A percentile compares a stretch with the other conserved stretches of the same genome.
Evolutionary conservation across 2,797 vertebrate species (phyloP).

Genomic region (Acrocephalus scirpaceus): DNA sequence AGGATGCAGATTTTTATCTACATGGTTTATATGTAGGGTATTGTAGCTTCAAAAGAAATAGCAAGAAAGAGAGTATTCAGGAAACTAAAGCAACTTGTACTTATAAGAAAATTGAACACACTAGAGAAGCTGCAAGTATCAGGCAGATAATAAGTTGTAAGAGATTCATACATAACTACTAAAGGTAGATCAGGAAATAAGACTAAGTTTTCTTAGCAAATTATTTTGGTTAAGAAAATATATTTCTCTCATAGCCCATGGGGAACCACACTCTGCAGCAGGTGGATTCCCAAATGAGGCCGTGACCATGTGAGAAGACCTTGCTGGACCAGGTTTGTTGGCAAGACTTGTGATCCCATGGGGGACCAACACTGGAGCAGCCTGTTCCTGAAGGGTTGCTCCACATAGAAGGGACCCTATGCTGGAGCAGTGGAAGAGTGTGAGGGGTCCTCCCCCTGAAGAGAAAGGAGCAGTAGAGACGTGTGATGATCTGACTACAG

Average conservation of each 20-base stretch:
- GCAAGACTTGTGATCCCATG: not conserved
- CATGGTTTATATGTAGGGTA: not conserved
- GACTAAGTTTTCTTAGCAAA: not conserved
- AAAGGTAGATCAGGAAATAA: not conserved
- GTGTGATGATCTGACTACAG: not conserved
- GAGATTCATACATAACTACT: not conserved
- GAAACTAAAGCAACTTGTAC: not conserved
- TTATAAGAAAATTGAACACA: not conserved
- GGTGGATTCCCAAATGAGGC: not conserved
- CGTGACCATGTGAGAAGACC: not conserved
- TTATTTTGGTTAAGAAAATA: not conserved
- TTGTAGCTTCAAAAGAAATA: not conserved
- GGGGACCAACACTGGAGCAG: not conserved
- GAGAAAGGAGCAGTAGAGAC: not conserved
- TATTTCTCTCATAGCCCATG: not conserved
- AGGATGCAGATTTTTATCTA: not conserved
- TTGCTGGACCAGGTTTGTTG: not conserved
- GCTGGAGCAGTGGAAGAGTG: not conserved
- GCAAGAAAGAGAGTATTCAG: not conserved
- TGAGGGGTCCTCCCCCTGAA: not conserved
- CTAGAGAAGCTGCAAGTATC: not conserved
- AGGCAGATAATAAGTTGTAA: not conserved
- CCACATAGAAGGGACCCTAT: fast-evolving
- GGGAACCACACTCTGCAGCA: not conserved
- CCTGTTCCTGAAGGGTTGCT: not conserved